Conservation (phyloP, 2,113 vertebrate species). For the Etheostoma spectabile region DNA sequence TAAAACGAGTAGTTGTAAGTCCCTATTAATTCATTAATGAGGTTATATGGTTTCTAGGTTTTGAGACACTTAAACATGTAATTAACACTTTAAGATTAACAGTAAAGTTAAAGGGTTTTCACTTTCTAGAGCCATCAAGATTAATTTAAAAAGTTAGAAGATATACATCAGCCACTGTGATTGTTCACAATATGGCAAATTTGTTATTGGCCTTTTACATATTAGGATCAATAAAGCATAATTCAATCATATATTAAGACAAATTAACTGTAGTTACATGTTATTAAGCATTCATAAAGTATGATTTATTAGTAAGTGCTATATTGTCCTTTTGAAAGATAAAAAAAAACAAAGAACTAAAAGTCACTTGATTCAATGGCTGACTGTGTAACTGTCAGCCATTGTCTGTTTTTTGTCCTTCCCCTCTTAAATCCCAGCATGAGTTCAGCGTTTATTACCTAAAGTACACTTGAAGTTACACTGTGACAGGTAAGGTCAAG, state of each 20-base stretch:
- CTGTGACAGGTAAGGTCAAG: constrained; percentile 64
- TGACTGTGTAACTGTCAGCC: background rate
- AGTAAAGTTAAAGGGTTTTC: background rate
- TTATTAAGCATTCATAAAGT: background rate
- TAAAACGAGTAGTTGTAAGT: background rate
- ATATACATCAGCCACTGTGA: background rate
- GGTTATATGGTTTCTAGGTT: background rate
- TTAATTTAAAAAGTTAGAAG: background rate
- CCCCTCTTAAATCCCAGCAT: background rate
- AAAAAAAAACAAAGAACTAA: background rate
- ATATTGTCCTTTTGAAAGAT: background rate
- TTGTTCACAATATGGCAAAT: background rate
- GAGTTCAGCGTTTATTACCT: background rate
- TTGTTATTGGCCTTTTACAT: background rate
- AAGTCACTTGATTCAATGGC: background rate
- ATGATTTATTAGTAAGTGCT: background rate
- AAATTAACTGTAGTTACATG: background rate
- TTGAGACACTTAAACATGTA: background rate
- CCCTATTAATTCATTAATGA: background rate
- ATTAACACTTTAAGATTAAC: background rate
- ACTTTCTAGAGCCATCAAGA: background rate
- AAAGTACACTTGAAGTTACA: constrained; percentile 37
- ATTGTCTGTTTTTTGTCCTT: background rate
- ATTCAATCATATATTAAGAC: background rate
- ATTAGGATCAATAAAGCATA: background rate